These are phyloP conservation scores for Andrena bicolor DNA, from an alignment of 2,888 invertebrate species.

Conservation along the genomic window DNA sequence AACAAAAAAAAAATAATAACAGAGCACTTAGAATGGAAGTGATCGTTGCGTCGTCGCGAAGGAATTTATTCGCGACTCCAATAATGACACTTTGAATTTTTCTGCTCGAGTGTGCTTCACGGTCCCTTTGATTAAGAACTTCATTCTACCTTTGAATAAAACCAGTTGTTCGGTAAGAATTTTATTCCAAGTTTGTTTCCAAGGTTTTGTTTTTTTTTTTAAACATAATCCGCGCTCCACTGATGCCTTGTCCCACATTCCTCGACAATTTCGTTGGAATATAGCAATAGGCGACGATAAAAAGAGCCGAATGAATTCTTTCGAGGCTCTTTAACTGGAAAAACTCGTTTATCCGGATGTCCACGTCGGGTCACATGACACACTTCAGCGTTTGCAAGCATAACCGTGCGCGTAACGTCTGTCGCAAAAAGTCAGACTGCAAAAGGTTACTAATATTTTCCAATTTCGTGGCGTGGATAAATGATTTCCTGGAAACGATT, in stretches of 20 bases:
- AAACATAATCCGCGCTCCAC: no score
- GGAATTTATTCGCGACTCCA: neutral
- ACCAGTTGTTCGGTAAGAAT: no score
- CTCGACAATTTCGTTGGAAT: neutral
- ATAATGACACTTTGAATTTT: neutral
- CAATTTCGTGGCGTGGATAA: neutral
- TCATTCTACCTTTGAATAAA: no score
- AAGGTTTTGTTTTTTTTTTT: no score
- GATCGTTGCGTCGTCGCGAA: constrained; percentile 16
- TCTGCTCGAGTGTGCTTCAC: no score
- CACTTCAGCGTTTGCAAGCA: constrained; percentile 2
- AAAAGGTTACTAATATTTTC: neutral
- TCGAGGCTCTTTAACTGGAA: neutral
- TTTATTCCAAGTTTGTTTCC: no score
- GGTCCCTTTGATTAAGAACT: no score
- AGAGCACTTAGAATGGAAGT: neutral
- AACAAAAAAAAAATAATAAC: no score
- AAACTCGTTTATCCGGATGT: constrained; percentile 38
- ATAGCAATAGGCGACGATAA: neutral
- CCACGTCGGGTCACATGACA: neutral
- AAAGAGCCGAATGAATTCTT: neutral
- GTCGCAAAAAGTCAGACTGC: neutral
- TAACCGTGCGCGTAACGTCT: constrained; percentile 7
- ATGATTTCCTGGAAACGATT: constrained; percentile 14
- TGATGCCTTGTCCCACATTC: neutral